Percentiles rank a stretch among this genome's conserved stretches.
Evolutionary conservation across 2,888 invertebrate species (phyloP).

Genomic region (Pterostichus madidus): DNA sequence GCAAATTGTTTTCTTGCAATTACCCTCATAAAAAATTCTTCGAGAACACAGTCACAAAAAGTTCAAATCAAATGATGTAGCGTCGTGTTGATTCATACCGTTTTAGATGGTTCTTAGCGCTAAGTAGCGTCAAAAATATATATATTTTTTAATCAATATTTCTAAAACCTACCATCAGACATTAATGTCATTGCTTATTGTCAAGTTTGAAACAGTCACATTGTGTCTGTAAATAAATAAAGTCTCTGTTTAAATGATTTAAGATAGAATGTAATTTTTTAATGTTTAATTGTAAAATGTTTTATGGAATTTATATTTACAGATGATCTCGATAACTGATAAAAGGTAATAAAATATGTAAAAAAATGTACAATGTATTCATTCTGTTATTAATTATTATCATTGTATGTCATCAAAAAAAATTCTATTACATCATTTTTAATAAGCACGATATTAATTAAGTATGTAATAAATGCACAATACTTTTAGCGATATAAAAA

Average conservation of each 20-base stretch:
- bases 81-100: too few species aligned
- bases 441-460: conserved; percentile 44
- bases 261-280: too few species aligned
- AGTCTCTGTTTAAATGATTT: not conserved
- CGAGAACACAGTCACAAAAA: not conserved
- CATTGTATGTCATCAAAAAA: conserved; percentile 47
- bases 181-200: too few species aligned
- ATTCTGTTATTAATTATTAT: conserved; percentile 28
- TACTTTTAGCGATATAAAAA: conserved; percentile 29
- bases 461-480: conserved; percentile 32
- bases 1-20: conserved; percentile 41
- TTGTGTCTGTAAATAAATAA: too few species aligned
- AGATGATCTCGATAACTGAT: conserved; percentile 28
- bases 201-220: too few species aligned
- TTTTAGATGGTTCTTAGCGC: too few species aligned
- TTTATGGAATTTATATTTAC: conserved; percentile 3
- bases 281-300: not conserved
- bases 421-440: conserved; percentile 48
- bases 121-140: too few species aligned
- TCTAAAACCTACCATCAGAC: too few species aligned
- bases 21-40: not conserved
- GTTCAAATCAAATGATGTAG: too few species aligned
- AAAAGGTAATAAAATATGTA: conserved; percentile 34
- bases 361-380: conserved; percentile 17
- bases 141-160: too few species aligned